A percentile compares a stretch with the other conserved stretches of the same genome.
These are phyloP conservation scores for Edolisoma coerulescens DNA, from an alignment of 2,113 vertebrate genomes.

Conservation along the genomic window DNA sequence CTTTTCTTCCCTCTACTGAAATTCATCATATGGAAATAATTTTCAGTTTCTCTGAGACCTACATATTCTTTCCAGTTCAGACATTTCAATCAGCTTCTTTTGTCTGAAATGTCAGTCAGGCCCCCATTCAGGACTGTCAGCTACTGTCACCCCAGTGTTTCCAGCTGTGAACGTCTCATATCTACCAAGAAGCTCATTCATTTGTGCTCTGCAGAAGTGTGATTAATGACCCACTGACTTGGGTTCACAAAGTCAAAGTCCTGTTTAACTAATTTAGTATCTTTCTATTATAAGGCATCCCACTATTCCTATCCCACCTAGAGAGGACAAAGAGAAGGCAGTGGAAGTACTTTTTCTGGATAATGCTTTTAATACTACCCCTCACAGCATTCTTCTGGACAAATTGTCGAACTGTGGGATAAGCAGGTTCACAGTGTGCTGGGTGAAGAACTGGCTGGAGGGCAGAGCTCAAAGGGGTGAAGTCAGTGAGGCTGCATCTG, in stretches of 20 bases:
- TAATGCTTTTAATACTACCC: neutral
- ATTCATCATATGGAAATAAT: neutral
- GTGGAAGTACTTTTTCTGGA: neutral
- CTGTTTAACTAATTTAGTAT: neutral
- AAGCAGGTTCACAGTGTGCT: fast-evolving
- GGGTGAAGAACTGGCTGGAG: neutral
- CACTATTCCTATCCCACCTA: neutral
- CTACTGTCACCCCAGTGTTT: neutral
- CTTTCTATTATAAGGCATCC: neutral
- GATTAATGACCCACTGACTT: neutral
- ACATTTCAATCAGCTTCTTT: neutral
- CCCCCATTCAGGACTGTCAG: neutral
- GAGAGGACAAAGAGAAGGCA: neutral
- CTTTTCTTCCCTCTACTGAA: neutral
- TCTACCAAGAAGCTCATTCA: neutral
- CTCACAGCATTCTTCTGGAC: neutral
- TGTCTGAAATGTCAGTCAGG: neutral
- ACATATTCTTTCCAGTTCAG: neutral
- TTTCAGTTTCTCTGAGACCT: neutral
- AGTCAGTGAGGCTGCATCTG: neutral
- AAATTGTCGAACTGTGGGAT: neutral
- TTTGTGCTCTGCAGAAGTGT: neutral
- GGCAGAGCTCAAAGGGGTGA: neutral
- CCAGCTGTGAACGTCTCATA: fast-evolving
- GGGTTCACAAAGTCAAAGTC: neutral